These are phyloP conservation scores for Globicephala melas DNA, from an alignment of 2,113 vertebrate species.

Conservation along the genomic window DNA sequence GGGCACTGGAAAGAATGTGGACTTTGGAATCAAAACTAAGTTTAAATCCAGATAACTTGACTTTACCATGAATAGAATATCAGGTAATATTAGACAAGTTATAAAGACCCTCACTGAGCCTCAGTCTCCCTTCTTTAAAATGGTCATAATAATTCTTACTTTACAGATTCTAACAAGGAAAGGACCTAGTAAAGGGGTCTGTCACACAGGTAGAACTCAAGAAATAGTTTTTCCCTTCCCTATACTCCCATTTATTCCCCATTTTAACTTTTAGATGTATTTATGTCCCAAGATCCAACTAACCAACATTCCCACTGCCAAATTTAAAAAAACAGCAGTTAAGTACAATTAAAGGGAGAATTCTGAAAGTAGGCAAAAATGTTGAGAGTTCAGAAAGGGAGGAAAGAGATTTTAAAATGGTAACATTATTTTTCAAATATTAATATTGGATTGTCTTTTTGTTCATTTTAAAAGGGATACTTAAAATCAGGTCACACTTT, in stretches of 20 bases:
- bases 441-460: background rate
- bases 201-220: background rate
- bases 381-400: background rate
- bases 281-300: background rate
- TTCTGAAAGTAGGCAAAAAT: background rate
- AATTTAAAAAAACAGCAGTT: background rate
- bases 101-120: background rate
- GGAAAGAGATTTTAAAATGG: background rate
- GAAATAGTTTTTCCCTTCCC: background rate
- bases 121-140: background rate
- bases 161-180: background rate
- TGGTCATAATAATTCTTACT: background rate
- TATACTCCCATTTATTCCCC: background rate
- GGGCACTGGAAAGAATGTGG: background rate
- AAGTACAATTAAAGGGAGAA: background rate
- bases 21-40: background rate
- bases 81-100: background rate
- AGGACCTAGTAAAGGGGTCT: background rate
- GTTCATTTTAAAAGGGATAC: background rate
- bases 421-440: background rate
- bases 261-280: background rate
- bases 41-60: background rate
- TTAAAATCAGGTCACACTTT: constrained; percentile 24
- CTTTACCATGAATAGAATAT: background rate
- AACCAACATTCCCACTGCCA: background rate